phyloP scores from a whole-genome alignment of 2,113 vertebrate genomes.

The Fukomys damarensis region DNA sequence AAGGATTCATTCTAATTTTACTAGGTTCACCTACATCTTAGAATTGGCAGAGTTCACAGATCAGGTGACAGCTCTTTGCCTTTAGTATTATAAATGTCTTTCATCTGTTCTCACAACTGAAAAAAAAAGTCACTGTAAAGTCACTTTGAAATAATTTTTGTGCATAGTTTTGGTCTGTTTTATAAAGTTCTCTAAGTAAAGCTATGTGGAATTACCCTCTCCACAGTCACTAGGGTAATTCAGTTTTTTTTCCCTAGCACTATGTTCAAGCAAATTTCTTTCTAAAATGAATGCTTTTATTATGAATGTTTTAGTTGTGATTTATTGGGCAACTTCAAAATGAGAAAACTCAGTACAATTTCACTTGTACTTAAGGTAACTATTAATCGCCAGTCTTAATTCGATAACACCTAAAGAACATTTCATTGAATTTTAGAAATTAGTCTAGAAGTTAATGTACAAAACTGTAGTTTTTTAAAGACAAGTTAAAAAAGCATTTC shows the following conservation, averaged over 20 bases:
- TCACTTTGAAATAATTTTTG: constrained; percentile 66
- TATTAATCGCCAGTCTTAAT: constrained; percentile 10
- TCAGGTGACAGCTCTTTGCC: constrained; percentile 56
- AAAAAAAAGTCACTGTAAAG: constrained; percentile 52
- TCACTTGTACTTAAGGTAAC: constrained; percentile 9
- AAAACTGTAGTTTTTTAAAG: not conserved
- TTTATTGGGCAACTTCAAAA: constrained; percentile 40
- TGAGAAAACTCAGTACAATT: not conserved
- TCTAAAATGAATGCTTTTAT: constrained; percentile 49
- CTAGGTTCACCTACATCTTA: constrained; percentile 50
- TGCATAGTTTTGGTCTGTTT: constrained; percentile 59
- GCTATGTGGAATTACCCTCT: not conserved
- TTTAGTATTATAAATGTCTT: constrained; percentile 66
- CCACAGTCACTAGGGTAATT: not conserved
- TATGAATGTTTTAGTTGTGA: constrained; percentile 35
- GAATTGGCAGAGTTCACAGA: constrained; percentile 62
- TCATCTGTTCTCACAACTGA: constrained; percentile 61
- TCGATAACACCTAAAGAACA: constrained; percentile 33
- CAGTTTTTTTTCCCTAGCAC: not conserved
- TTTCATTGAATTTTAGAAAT: constrained; percentile 42
- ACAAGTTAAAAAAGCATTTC: constrained; percentile 21
- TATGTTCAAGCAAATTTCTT: constrained; percentile 35
- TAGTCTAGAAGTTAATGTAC: not conserved
- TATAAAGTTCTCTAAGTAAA: constrained; percentile 31
- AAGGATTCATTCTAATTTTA: not conserved